Conservation (phyloP, 2,797 vertebrate species). For the Macroramphosus scolopax region DNA sequence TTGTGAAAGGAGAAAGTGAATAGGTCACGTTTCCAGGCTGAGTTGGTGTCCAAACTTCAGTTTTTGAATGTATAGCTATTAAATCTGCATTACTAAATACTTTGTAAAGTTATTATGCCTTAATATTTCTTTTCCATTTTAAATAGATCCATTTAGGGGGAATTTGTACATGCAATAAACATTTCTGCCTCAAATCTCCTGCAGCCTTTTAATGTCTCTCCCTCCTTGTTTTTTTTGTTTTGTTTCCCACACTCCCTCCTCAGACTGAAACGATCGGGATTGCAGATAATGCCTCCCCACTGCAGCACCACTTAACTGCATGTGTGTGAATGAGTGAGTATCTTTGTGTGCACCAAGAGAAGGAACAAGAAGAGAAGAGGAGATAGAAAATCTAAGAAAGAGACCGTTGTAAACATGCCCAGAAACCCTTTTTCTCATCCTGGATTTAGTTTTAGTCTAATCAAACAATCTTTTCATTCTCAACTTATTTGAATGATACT, state of each 20-base stretch:
- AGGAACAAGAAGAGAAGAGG: background rate
- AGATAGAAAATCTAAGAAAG: conserved; percentile 21
- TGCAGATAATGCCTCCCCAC: conserved; percentile 55
- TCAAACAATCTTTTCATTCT: too few species aligned
- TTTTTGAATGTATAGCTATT: too few species aligned
- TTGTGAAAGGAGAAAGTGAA: too few species aligned
- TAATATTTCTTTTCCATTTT: too few species aligned
- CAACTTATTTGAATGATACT: too few species aligned
- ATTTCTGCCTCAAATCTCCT: too few species aligned
- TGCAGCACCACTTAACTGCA: conserved; percentile 20
- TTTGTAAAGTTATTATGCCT: too few species aligned
- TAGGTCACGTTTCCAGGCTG: too few species aligned
- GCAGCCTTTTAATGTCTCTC: background rate
- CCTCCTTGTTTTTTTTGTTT: background rate
- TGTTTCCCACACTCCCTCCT: conserved; percentile 57
- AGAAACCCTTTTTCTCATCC: conserved; percentile 33
- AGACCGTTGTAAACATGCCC: conserved; percentile 32
- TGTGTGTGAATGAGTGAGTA: conserved; percentile 4
- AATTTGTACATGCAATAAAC: too few species aligned
- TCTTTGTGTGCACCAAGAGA: background rate
- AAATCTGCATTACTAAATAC: too few species aligned
- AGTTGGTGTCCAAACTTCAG: too few species aligned
- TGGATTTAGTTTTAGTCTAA: conserved; percentile 38
- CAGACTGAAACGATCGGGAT: conserved; percentile 45
- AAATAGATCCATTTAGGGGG: too few species aligned